Percentiles rank a stretch among this genome's conserved stretches.
phyloP scores from a whole-genome alignment of 2,797 vertebrate species.

The Mallotus villosus region DNA sequence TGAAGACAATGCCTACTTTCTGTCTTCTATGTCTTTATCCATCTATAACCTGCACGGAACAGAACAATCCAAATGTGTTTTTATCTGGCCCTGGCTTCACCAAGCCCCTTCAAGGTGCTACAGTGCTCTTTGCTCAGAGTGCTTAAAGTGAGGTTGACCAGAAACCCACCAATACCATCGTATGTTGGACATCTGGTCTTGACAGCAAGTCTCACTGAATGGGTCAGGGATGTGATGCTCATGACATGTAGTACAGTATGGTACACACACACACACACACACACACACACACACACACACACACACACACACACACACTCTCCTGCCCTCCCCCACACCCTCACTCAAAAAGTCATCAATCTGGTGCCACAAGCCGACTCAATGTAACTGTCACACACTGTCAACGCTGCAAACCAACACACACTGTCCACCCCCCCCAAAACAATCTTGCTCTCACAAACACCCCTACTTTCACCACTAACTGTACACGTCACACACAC shows the following conservation, averaged over 20 bases:
- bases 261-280: slow-evolving; percentile 17
- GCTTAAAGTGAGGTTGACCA: too few species aligned
- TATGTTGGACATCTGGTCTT: neutral
- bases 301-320: slow-evolving; percentile 21
- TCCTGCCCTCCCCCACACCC: neutral
- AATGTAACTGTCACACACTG: too few species aligned
- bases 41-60: too few species aligned
- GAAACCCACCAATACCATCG: neutral
- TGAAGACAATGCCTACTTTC: neutral
- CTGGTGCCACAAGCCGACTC: too few species aligned
- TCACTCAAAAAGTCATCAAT: neutral
- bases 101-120: too few species aligned
- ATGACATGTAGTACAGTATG: slow-evolving; percentile 13
- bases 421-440: slow-evolving; percentile 9
- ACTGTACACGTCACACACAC: too few species aligned
- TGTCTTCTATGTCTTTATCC: too few species aligned
- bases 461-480: neutral
- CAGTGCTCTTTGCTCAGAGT: too few species aligned
- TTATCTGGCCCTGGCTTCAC: too few species aligned
- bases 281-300: slow-evolving; percentile 21
- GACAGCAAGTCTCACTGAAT: neutral
- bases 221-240: neutral
- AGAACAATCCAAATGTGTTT: too few species aligned
- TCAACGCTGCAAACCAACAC: neutral
- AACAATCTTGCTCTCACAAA: neutral